Base-by-base conservation (phyloP, 1,140 invertebrate genomes). In the Heliconius nattereri region DNA sequence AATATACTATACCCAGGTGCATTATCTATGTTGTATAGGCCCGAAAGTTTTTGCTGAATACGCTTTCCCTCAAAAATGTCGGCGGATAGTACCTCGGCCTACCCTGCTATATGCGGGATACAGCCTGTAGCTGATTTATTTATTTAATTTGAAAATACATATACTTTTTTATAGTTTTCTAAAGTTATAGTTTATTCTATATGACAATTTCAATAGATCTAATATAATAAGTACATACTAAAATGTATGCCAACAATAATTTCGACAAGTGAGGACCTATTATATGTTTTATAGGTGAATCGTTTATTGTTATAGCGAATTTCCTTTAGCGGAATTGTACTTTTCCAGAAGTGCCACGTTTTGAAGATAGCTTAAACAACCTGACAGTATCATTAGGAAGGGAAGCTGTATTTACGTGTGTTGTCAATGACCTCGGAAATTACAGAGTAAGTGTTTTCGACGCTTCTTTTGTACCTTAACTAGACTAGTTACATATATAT, bases 301-400 rank as follows among this genome's bases (percentile, higher is more conserved):
- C 60, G 11, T 76, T 73, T 76, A 76, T 66, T 66, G 57, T 66
- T 76, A 76, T 76, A 37, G 32, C 11, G 57, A 37, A 66, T 66
- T 76, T 57, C 75, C 45, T 76, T 76, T 71, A 76, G 40, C 35
- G 23, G 52, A 76, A 76, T 76, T 76, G 66, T 83, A 78, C 75
- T 83, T 84, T 91, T 91, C 45, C 89, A 94, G 92, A 94, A 85
- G 87, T 94, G 78, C 97, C 97, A 76, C 96, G 96, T 88, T 98
- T 98, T 90, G 97, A 96, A 89, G 96, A 97, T 85, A 97, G 96
- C 85, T 96, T 98, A 86, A 96, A 96, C 90, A 98, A 98, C 92
- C 95, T 97, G 83, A 98, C 97, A 54, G 95, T 97, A 70, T 96
- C 97, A 45, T 95, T 97, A 75, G 97, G 97, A 78, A 95, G 97